Base-by-base conservation (phyloP, 2,888 invertebrate genomes). In the Tipula vernalis region DNA sequence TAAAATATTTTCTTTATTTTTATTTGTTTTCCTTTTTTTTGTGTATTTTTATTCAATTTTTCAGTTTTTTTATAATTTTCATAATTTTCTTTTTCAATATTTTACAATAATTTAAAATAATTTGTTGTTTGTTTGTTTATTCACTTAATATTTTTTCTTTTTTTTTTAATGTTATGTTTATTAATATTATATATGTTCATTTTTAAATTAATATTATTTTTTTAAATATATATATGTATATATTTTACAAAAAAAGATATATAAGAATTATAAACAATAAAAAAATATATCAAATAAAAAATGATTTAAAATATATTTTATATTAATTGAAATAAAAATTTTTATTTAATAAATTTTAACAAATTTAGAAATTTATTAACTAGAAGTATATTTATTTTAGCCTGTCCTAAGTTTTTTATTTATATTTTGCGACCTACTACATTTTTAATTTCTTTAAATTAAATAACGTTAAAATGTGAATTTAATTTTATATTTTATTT, bases 321-420 rank as follows among this genome's bases (percentile, higher is more conserved):
- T 51, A 6, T 51, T 51, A 15, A 51, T 15, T 71, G 10, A 71
- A 71, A 12, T 71, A 71, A 71, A 71, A 71, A 28, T 28, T 28
- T 71, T 71, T 3, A 71, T 71, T 71, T 71, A 71, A 71, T 71
- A 28, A 71, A 28, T 71, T 71, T 71, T 28, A 71, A 71, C 71
- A 71, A 71, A 71, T 71, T 71, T 71, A 28, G 71, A n/a, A 71
- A 71, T 28, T 71, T 10, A 71, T 71, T 71, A 28, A 71, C 71
- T 71, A 71, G 71, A 71, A 71, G 71, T 71, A 71, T 71, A 71
- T 71, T 71, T 71, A 71, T 71, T 71, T 71, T 71, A 71, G 71
- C 28, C 71, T 71, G 71, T 12, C 71, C 71, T 71, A 71, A 71
- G 28, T 10, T 28, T 71, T 71, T 71, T 51, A 5, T 71, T 71